Conservation (phyloP, 1,140 invertebrate genomes). For the Drosophila bifasciata region DNA sequence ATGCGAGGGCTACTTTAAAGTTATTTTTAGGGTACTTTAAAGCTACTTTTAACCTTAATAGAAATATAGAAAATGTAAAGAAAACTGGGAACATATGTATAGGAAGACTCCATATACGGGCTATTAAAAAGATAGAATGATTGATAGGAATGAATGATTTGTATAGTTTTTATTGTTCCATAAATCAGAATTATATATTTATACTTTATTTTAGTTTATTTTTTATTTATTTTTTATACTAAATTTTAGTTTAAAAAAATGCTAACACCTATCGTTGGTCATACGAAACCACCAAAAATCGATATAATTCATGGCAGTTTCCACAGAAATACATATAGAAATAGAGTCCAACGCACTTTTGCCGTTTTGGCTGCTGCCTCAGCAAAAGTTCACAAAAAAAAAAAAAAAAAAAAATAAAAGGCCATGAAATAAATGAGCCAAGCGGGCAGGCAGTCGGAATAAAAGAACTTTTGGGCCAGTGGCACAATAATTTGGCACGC, state of each 20-base stretch:
- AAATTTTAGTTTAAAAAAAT: constrained; percentile 1
- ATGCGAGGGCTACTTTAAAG: too few species aligned
- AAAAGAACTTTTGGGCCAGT: constrained; percentile 66
- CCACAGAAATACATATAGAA: constrained; percentile 16
- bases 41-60: too few species aligned
- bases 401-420: constrained; percentile 17
- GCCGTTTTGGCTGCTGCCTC: constrained; percentile 64
- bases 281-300: constrained; percentile 30
- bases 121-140: too few species aligned
- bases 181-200: not conserved
- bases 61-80: too few species aligned
- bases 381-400: constrained; percentile 7
- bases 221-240: not conserved
- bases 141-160: too few species aligned
- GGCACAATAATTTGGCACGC: constrained; percentile 81
- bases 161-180: not conserved
- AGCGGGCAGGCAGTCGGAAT: constrained; percentile 1
- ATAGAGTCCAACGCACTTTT: constrained; percentile 77
- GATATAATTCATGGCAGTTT: constrained; percentile 41
- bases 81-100: too few species aligned
- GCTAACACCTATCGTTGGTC: constrained; percentile 45
- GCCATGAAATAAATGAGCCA: constrained; percentile 47
- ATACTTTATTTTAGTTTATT: not conserved
- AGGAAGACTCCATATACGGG: too few species aligned
- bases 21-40: too few species aligned